Evolutionary conservation across 1,140 invertebrate species (phyloP), one percentile per base, ranked within the genome.

Genomic region (Pantala flavescens): DNA sequence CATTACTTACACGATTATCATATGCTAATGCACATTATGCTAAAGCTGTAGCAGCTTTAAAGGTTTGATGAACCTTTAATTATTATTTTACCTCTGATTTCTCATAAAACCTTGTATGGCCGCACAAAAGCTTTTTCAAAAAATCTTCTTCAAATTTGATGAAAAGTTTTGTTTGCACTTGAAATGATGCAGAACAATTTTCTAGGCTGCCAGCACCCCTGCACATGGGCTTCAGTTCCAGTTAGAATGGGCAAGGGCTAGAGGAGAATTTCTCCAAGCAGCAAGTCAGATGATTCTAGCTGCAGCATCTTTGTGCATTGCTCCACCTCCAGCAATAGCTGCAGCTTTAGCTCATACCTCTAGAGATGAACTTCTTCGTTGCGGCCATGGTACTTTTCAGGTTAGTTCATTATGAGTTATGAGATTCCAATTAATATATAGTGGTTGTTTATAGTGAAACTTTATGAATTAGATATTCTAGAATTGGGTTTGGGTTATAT

Each of bases 281-380:
- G 85, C 95, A 42, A 85, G 88, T 0, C 88, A 93, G 77, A 84
- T 96, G 10, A 84, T 94, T 23, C 88, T 90, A 43, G 89, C 91
- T 0, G 94, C 93, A 79, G 88, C 90, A 79, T 91, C 93, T 63
- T 86, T 97, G 28, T 92, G 92, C 78, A 94, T 95, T 75, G 92
- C 94, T 72, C 95, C 95, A 24, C 95, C 95, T 36, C 94, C 96
- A 2, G 95, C 95, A 2, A 96, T 97, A 76, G 94, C 95, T 0
- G 87, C 90, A 0, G 89, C 92, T 12, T 87, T 95, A 71, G 93
- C 93, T 0, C 84, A 89, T 74, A 88, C 87, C 21, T 92, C 89
- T 11, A 86, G 92, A 74, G 93, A 96, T 79, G 92, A 95, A 79
- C 86, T 94, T 16, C 89, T 93, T 76, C 87, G 90, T 78, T 94